These are phyloP conservation scores for Cnemophilus loriae DNA, from an alignment of 2,113 vertebrate species.

Conservation along the genomic window DNA sequence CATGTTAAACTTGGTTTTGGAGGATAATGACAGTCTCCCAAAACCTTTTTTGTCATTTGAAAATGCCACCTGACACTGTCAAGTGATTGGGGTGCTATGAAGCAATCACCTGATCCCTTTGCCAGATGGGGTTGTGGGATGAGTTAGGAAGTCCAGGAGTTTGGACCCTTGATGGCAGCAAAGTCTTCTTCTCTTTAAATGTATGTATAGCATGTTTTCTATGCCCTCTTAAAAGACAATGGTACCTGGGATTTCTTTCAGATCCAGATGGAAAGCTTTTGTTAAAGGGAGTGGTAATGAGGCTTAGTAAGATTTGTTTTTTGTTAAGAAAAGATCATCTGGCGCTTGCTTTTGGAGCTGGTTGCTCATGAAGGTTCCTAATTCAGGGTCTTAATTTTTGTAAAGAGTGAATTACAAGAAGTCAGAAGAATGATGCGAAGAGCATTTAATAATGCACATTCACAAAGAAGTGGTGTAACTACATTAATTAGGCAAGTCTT, in stretches of 20 bases:
- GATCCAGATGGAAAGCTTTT: constrained; percentile 59
- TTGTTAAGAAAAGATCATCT: constrained; percentile 71
- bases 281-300: constrained; percentile 63
- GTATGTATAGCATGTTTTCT: background rate
- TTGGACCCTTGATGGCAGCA: constrained; percentile 23
- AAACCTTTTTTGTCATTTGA: background rate
- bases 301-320: constrained; percentile 69
- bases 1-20: background rate
- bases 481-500: constrained; percentile 94
- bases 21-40: background rate
- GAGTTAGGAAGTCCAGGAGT: background rate
- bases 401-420: constrained; percentile 91
- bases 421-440: constrained; percentile 90
- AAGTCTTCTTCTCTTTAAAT: background rate
- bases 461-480: constrained; percentile 90
- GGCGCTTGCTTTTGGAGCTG: constrained; percentile 75
- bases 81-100: background rate
- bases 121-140: background rate
- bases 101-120: background rate
- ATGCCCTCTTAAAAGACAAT: constrained; percentile 52
- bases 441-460: constrained; percentile 87
- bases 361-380: constrained; percentile 83
- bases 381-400: constrained; percentile 87
- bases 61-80: background rate
- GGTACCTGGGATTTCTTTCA: constrained; percentile 50